phyloP scores from a whole-genome alignment of 2,888 invertebrate species.

The Gymnocheta viridis region DNA sequence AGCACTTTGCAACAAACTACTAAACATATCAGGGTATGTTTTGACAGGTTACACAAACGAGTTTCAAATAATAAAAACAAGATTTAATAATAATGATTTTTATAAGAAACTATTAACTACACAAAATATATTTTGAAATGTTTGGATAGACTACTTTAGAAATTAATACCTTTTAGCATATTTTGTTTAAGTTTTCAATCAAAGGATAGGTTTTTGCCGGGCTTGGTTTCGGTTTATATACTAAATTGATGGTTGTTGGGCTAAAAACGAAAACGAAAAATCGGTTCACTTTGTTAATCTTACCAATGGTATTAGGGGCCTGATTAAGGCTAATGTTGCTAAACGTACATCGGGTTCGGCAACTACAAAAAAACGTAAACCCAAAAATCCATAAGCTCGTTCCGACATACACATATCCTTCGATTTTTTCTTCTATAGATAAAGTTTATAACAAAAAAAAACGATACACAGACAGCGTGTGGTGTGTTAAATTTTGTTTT shows the following conservation, averaged over 20 bases:
- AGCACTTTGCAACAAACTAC: constrained; percentile 47
- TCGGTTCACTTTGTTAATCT: constrained; percentile 68
- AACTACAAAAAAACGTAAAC: constrained; percentile 78
- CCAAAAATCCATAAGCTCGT: constrained; percentile 77
- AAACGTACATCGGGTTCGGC: constrained; percentile 79
- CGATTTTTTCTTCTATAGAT: constrained; percentile 75
- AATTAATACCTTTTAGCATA: not conserved
- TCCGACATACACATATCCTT: constrained; percentile 73
- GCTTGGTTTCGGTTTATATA: not conserved
- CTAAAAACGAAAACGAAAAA: not conserved
- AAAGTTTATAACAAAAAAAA: constrained; percentile 41
- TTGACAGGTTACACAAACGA: no score
- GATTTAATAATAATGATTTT: not conserved
- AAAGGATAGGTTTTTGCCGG: constrained; percentile 53
- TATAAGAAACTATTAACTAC: constrained; percentile 19
- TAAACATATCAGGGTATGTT: constrained; percentile 47
- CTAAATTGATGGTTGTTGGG: not conserved
- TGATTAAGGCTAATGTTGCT: constrained; percentile 78
- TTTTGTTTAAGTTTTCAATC: constrained; percentile 7
- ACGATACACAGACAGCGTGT: constrained; percentile 52
- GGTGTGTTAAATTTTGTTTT: constrained; percentile 61
- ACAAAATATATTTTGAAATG: constrained; percentile 8
- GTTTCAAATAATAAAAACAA: not conserved
- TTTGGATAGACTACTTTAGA: constrained; percentile 41
- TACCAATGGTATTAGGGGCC: constrained; percentile 80